These are phyloP conservation scores for Anthopleura sola DNA, from an alignment of 64 coral and sea anemone genomes.

Conservation along the genomic window DNA sequence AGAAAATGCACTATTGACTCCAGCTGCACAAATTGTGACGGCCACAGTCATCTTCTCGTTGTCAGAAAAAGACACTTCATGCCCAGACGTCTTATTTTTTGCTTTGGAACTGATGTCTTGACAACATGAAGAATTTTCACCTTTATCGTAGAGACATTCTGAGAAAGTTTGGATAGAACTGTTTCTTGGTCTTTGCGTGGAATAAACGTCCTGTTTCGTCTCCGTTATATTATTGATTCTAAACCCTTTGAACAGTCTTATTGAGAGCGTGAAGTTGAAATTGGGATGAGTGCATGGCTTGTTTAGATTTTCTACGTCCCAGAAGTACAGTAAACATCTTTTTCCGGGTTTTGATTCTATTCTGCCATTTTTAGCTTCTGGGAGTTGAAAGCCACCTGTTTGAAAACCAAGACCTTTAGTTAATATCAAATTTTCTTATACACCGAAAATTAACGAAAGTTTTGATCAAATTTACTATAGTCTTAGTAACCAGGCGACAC, in stretches of 20 bases:
- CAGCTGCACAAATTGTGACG: background rate
- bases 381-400: background rate
- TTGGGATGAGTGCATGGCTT: background rate
- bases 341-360: background rate
- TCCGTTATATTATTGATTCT: background rate
- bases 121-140: background rate
- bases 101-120: background rate
- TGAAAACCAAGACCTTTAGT: background rate
- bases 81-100: background rate
- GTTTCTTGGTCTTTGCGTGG: background rate
- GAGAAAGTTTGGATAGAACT: background rate
- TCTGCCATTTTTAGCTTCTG: background rate
- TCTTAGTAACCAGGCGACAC: too few species aligned
- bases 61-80: background rate
- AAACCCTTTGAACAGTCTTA: background rate
- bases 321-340: background rate
- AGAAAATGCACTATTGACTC: background rate
- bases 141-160: background rate
- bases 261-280: background rate
- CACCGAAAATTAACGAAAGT: background rate
- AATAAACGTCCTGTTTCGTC: background rate
- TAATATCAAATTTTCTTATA: background rate
- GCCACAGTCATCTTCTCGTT: background rate
- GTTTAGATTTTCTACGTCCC: background rate
- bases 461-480: too few species aligned